phyloP scores from a whole-genome alignment of 2,113 vertebrate genomes.

The Albula glossodonta region DNA sequence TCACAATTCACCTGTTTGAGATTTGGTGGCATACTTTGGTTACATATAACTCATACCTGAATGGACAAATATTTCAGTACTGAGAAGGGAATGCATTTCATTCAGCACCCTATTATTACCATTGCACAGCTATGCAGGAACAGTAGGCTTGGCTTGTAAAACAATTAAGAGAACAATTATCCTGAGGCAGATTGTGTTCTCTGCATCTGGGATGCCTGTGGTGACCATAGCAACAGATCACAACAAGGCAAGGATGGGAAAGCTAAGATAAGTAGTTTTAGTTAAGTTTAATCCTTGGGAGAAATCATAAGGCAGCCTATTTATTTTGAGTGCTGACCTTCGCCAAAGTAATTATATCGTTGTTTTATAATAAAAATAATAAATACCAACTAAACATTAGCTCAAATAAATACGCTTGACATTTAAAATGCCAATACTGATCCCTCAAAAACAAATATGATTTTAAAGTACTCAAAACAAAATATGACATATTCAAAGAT shows the following conservation, averaged over 20 bases:
- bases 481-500: too few species aligned
- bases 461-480: too few species aligned
- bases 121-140: not conserved
- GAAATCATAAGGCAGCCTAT: not conserved
- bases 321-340: too few species aligned
- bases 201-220: not conserved
- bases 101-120: not conserved
- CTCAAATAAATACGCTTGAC: too few species aligned
- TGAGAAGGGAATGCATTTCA: not conserved
- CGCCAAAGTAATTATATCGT: too few species aligned
- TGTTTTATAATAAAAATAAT: too few species aligned
- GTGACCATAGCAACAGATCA: not conserved
- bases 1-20: not conserved
- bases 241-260: not conserved
- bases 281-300: slow-evolving; percentile 5
- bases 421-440: too few species aligned
- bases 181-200: not conserved
- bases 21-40: not conserved
- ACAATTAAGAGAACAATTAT: slow-evolving; percentile 1
- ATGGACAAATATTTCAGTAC: not conserved
- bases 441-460: too few species aligned
- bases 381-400: too few species aligned
- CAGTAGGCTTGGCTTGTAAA: not conserved
- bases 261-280: not conserved
- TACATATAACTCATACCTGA: not conserved